Evolutionary conservation across 2,113 vertebrate species (phyloP).

Genomic region (Malurus alboscapulatus): DNA sequence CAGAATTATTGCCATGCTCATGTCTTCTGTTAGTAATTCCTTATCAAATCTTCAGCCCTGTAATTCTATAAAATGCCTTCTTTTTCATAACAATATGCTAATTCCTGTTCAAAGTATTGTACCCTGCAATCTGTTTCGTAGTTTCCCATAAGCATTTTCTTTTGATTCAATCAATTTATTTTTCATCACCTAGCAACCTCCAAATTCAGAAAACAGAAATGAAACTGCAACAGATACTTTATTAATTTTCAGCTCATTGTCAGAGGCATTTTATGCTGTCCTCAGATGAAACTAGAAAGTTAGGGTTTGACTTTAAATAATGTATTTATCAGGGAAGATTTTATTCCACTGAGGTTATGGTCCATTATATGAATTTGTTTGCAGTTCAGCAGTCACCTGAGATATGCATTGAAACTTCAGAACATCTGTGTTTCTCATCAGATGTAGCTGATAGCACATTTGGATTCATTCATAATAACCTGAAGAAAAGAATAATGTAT

Average conservation of each 20-base stretch:
- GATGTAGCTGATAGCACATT: background rate
- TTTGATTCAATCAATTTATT: slow-evolving; percentile 39
- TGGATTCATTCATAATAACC: background rate
- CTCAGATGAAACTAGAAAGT: slow-evolving; percentile 18
- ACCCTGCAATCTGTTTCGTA: background rate
- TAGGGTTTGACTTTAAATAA: slow-evolving; percentile 44
- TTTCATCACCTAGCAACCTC: slow-evolving; percentile 50
- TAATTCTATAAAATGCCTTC: slow-evolving; percentile 19
- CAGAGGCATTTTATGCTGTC: background rate
- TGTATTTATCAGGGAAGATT: background rate
- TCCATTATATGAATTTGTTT: slow-evolving; percentile 23
- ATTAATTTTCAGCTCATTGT: slow-evolving; percentile 39
- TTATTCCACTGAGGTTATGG: slow-evolving; percentile 12
- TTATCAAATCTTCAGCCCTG: background rate
- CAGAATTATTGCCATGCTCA: slow-evolving; percentile 14
- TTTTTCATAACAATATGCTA: slow-evolving; percentile 24
- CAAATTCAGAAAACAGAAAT: slow-evolving; percentile 15
- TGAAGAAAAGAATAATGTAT: background rate
- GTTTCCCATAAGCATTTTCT: slow-evolving; percentile 17
- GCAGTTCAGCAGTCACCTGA: background rate
- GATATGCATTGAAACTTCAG: background rate
- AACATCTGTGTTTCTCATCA: slow-evolving; percentile 16
- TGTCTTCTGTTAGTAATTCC: background rate
- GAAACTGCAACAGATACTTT: slow-evolving; percentile 24
- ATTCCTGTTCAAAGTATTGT: slow-evolving; percentile 27